Conservation (phyloP, 2,888 invertebrate genomes). For the Parnassius mnemosyne region DNA sequence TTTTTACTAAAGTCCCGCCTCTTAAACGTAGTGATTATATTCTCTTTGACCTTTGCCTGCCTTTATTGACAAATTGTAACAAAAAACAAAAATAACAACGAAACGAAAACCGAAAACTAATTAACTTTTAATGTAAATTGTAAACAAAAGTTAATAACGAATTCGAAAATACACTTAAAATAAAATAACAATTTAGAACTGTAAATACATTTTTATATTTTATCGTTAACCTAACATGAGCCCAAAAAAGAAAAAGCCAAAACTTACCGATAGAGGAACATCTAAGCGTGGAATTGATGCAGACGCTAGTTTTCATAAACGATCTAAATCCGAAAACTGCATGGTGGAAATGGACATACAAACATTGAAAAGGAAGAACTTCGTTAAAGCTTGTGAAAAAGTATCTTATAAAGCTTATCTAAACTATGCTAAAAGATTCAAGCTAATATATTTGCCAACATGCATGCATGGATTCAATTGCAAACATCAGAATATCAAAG, state of each 20-base stretch:
- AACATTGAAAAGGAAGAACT: conserved; percentile 54
- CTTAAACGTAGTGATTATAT: no score
- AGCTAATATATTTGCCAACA: conserved; percentile 51
- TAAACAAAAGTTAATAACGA: no score
- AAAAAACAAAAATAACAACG: no score
- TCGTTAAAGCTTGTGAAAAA: conserved; percentile 61
- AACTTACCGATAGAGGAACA: conserved; percentile 28
- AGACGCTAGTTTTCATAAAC: conserved; percentile 38
- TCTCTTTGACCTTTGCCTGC: no score
- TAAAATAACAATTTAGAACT: no score
- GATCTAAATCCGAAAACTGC: conserved; percentile 37
- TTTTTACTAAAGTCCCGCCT: no score
- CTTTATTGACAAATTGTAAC: no score
- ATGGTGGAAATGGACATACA: conserved; percentile 36
- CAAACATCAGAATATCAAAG: conserved; percentile 39
- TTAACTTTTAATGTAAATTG: no score
- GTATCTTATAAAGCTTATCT: conserved; percentile 58
- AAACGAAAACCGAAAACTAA: no score
- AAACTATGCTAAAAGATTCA: conserved; percentile 50
- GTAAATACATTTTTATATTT: not conserved
- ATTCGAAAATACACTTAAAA: no score
- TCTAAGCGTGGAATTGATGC: conserved; percentile 38
- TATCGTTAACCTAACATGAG: conserved; percentile 36
- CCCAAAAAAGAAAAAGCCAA: conserved; percentile 50
- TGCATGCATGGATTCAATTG: conserved; percentile 49